Conservation (phyloP, 2,113 vertebrate genomes). For the Neotragus moschatus region DNA sequence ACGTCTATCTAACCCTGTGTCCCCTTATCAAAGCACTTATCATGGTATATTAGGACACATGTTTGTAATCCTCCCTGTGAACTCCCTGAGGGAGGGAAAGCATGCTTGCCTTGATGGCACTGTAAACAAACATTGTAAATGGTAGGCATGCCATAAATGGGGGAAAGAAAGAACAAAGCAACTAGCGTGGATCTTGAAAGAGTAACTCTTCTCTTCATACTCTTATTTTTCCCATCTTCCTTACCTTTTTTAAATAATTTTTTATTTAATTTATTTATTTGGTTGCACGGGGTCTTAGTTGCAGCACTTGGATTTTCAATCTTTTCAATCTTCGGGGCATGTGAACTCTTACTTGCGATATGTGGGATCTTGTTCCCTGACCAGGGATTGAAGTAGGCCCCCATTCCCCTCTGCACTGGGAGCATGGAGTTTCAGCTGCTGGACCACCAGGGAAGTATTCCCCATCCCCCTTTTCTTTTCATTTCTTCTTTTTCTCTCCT, state of each 20-base stretch:
- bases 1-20: neutral
- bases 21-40: neutral
- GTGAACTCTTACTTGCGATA: neutral
- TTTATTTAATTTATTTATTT: neutral
- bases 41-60: neutral
- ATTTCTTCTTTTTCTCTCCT: neutral
- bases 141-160: neutral
- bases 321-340: neutral
- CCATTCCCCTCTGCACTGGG: neutral
- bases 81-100: neutral
- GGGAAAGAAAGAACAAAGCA: neutral
- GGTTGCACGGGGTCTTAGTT: neutral
- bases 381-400: neutral
- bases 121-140: neutral
- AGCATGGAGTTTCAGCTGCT: neutral
- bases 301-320: neutral
- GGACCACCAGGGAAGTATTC: neutral
- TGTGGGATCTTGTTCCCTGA: neutral
- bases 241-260: neutral
- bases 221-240: neutral
- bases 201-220: neutral
- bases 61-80: neutral
- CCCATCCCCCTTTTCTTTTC: neutral
- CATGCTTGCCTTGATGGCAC: accelerated
- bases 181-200: neutral